phyloP scores from a whole-genome alignment of 2,113 vertebrate species.

The Vulpes ferrilata region DNA sequence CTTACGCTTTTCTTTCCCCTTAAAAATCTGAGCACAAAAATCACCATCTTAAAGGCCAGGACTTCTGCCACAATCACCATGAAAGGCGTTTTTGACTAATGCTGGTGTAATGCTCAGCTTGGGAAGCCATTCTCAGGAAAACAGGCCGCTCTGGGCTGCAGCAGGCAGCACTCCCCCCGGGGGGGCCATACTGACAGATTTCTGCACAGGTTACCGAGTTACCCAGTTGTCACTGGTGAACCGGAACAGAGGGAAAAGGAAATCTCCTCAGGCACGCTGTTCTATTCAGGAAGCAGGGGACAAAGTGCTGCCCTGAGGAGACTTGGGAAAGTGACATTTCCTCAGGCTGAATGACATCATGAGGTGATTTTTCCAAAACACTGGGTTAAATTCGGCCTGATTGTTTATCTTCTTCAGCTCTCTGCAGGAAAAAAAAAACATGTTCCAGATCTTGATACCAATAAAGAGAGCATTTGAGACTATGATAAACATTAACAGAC shows the following conservation, averaged over 20 bases:
- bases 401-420: slow-evolving; percentile 41
- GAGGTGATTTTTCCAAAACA: slow-evolving; percentile 55
- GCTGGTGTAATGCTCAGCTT: not conserved
- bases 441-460: not conserved
- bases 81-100: not conserved
- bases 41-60: rapidly evolving
- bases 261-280: not conserved
- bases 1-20: not conserved
- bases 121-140: not conserved
- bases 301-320: slow-evolving; percentile 40
- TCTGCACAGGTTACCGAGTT: not conserved
- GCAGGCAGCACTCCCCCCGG: not conserved
- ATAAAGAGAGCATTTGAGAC: not conserved
- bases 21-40: not conserved
- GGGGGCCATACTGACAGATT: not conserved
- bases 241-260: not conserved
- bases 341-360: not conserved
- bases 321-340: slow-evolving; percentile 63
- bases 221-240: not conserved
- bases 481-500: not conserved
- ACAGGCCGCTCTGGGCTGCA: not conserved
- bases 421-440: not conserved
- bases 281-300: slow-evolving; percentile 35
- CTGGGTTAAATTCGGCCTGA: not conserved
- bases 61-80: not conserved